Evolutionary conservation across 1,140 invertebrate species (phyloP).

Genomic region (Philopotamus ludificatus): DNA sequence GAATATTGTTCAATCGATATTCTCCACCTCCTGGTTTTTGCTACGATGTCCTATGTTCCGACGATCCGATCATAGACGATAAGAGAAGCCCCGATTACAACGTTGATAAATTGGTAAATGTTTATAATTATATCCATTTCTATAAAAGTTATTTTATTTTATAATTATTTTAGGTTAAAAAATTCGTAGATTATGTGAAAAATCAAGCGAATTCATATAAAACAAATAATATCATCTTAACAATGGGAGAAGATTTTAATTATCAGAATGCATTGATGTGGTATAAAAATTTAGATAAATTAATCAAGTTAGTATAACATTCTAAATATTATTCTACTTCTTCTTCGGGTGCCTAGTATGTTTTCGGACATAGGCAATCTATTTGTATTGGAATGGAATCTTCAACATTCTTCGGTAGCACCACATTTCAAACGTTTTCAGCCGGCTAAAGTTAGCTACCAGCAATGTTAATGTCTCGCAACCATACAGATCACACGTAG

Average conservation of each 20-base stretch:
- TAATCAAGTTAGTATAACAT: slow-evolving; percentile 63
- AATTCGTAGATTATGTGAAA: slow-evolving; percentile 53
- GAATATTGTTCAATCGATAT: slow-evolving; percentile 62
- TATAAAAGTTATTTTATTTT: slow-evolving; percentile 8
- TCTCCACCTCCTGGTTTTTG: slow-evolving; percentile 71
- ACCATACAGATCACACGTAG: no score
- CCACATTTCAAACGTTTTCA: no score
- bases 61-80: slow-evolving; percentile 63
- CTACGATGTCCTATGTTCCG: slow-evolving; percentile 70
- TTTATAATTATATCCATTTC: not conserved
- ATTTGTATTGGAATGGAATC: no score
- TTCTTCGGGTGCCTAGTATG: not conserved
- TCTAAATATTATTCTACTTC: not conserved
- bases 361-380: no score
- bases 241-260: slow-evolving; percentile 87
- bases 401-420: no score
- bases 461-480: no score
- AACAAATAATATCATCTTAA: slow-evolving; percentile 76
- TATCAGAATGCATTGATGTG: slow-evolving; percentile 60
- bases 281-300: slow-evolving; percentile 71
- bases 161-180: slow-evolving; percentile 49
- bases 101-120: slow-evolving; percentile 51
- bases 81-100: slow-evolving; percentile 54
- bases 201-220: slow-evolving; percentile 58
- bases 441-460: no score